Percentiles rank a stretch among this genome's conserved stretches.
These are phyloP conservation scores for Lymantria monacha DNA, from an alignment of 2,888 invertebrate genomes.

Conservation along the genomic window DNA sequence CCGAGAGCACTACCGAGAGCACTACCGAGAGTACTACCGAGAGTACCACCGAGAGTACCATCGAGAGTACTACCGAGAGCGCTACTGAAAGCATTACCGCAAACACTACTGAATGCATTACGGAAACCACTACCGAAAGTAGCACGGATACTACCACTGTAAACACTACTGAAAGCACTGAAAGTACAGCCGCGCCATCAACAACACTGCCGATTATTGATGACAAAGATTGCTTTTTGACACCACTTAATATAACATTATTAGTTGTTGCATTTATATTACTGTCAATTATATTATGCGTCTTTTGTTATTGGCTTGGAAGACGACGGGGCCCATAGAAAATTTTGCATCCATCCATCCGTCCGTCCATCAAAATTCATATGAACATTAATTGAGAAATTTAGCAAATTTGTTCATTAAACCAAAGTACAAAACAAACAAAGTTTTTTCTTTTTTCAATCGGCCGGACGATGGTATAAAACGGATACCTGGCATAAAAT, in stretches of 20 bases:
- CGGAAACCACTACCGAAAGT: not conserved
- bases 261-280: slow-evolving; percentile 24
- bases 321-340: slow-evolving; percentile 17
- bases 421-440: too few relatives aligned
- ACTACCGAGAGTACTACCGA: slow-evolving; percentile 1
- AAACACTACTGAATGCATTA: not conserved
- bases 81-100: not conserved
- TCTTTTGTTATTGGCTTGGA: slow-evolving; percentile 28
- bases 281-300: slow-evolving; percentile 18
- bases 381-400: too few relatives aligned
- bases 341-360: too few relatives aligned
- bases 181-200: slow-evolving; percentile 3
- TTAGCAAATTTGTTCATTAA: too few relatives aligned
- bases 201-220: slow-evolving; percentile 2
- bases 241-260: slow-evolving; percentile 31
- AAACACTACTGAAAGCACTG: not conserved
- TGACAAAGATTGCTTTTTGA: slow-evolving; percentile 25
- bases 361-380: too few relatives aligned
- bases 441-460: too few relatives aligned
- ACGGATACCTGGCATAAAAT: too few relatives aligned
- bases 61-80: not conserved
- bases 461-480: too few relatives aligned
- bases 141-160: not conserved
- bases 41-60: not conserved
- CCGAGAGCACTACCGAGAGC: not conserved